These are phyloP conservation scores for Charanyca ferruginea DNA, from an alignment of 2,888 invertebrate genomes.

Conservation along the genomic window DNA sequence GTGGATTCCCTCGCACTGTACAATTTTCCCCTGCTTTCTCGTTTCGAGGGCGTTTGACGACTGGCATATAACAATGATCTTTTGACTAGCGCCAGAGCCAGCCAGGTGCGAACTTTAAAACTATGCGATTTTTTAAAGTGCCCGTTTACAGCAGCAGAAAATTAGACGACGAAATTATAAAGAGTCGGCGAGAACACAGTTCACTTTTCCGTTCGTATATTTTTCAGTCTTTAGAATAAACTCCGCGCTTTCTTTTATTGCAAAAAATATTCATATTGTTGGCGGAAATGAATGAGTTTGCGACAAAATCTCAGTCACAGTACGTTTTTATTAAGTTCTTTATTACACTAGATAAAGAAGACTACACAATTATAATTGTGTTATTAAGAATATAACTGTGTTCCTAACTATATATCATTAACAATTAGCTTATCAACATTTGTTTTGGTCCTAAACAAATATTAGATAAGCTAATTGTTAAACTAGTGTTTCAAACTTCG, in stretches of 20 bases:
- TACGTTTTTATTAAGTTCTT: conserved; percentile 50
- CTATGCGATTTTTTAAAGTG: conserved; percentile 73
- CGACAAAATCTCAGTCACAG: conserved; percentile 48
- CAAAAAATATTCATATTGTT: conserved; percentile 47
- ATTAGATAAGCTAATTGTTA: no score
- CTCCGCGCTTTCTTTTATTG: no score
- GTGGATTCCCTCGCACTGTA: conserved; percentile 56
- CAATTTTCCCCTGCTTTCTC: conserved; percentile 66
- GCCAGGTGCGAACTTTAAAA: conserved; percentile 73
- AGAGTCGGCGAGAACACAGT: conserved; percentile 49
- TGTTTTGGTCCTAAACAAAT: no score
- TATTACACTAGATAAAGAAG: conserved; percentile 29
- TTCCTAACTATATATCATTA: neutral
- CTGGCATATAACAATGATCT: conserved; percentile 82
- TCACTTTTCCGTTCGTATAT: conserved; percentile 32
- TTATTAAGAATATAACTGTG: conserved; percentile 3
- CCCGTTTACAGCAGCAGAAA: conserved; percentile 77
- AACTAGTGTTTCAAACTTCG: no score
- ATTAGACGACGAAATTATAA: conserved; percentile 75
- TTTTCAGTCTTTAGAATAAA: conserved; percentile 48
- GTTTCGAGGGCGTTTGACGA: conserved; percentile 78
- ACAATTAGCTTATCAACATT: conserved; percentile 11
- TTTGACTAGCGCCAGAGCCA: conserved; percentile 78
- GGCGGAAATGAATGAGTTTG: conserved; percentile 36
- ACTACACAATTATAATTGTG: conserved; percentile 14